Evolutionary conservation across 2,888 invertebrate genomes (phyloP).

Genomic region (Thalpophila matura): DNA sequence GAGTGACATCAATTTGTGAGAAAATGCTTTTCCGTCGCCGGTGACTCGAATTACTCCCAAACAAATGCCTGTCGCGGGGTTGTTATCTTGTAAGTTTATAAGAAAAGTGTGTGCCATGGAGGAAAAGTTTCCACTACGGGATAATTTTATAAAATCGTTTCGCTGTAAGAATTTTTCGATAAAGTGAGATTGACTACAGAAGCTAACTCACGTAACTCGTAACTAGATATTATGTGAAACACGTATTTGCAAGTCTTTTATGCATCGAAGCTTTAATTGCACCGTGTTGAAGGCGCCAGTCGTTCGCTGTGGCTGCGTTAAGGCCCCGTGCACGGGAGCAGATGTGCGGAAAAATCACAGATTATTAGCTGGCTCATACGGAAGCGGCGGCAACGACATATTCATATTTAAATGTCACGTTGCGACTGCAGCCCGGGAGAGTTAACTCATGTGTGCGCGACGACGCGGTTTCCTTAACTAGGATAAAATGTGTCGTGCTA

Average conservation of each 20-base stretch:
- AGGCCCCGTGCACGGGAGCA: constrained; percentile 68
- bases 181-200: constrained; percentile 30
- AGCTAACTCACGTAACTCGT: constrained; percentile 31
- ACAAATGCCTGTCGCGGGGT: constrained; percentile 81
- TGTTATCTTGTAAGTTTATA: constrained; percentile 80
- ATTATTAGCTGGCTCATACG: constrained; percentile 82
- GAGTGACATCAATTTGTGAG: constrained; percentile 84
- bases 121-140: constrained; percentile 67
- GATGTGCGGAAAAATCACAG: constrained; percentile 87
- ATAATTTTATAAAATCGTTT: constrained; percentile 60
- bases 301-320: constrained; percentile 49
- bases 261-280: constrained; percentile 69
- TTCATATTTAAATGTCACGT: constrained; percentile 89
- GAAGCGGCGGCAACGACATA: constrained; percentile 79
- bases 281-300: constrained; percentile 57
- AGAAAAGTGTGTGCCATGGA: constrained; percentile 71
- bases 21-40: constrained; percentile 74
- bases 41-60: constrained; percentile 83
- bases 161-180: constrained; percentile 47
- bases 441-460: constrained; percentile 77
- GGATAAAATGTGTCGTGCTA: constrained; percentile 63
- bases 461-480: constrained; percentile 61
- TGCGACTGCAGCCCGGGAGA: constrained; percentile 73
- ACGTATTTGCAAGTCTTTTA: constrained; percentile 53
- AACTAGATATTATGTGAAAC: constrained; percentile 33